Evolutionary conservation across 1,140 invertebrate genomes (phyloP).

Genomic region (Sitodiplosis mosellana): DNA sequence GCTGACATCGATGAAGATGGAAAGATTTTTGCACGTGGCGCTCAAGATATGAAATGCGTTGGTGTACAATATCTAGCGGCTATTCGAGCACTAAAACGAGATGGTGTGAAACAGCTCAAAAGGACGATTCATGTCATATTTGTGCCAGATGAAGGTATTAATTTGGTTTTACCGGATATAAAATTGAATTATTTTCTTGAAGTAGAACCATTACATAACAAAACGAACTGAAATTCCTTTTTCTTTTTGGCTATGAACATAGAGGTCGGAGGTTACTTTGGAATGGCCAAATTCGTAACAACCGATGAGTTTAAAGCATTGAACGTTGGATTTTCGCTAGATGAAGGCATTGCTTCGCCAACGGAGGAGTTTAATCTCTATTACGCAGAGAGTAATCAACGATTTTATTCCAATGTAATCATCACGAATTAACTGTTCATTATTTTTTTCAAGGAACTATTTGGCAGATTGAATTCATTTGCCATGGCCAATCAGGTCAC

Average conservation of each 20-base stretch:
- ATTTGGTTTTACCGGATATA: neutral
- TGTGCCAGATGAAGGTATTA: conserved; percentile 7
- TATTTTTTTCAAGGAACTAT: conserved; percentile 16
- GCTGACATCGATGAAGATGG: conserved; percentile 58
- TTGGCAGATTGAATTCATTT: too few relatives aligned
- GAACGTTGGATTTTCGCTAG: conserved; percentile 60
- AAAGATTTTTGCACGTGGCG: conserved; percentile 64
- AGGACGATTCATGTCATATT: conserved; percentile 3
- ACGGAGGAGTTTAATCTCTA: conserved; percentile 43
- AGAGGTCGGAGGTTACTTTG: conserved; percentile 64
- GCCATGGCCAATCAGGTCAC: conserved; percentile 40
- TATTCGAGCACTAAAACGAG: conserved; percentile 40
- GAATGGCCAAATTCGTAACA: conserved; percentile 50
- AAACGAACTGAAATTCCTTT: too few relatives aligned
- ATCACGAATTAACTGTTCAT: neutral
- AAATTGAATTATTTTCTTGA: conserved; percentile 16
- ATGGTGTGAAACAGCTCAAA: conserved; percentile 1
- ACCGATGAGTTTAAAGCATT: conserved; percentile 45
- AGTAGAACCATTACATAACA: conserved; percentile 74
- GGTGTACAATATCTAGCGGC: conserved; percentile 68
- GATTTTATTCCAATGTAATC: conserved; percentile 5
- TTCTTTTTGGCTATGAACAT: too few relatives aligned
- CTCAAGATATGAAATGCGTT: conserved; percentile 74
- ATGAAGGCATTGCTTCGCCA: conserved; percentile 69
- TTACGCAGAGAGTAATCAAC: conserved; percentile 8